Base-by-base conservation (phyloP, 1,140 invertebrate genomes). In the Phocides pigmalion region DNA sequence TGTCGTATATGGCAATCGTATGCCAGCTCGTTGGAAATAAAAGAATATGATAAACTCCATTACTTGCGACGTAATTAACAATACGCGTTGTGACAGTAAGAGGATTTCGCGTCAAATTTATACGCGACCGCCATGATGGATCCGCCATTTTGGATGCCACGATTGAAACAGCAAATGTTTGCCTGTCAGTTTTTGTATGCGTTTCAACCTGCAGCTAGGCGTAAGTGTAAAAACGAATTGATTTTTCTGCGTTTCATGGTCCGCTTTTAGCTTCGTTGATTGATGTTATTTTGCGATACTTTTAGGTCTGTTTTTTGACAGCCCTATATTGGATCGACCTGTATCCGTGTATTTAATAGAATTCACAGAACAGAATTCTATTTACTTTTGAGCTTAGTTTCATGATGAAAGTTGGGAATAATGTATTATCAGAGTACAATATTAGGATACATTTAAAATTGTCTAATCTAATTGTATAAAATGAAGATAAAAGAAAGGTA, bases 41-140 rank as follows among this genome's bases (percentile, higher is more conserved):
- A 59, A 28, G 41, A 14, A 59, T 46, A 16, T 35, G 14, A 42
- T 51, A 51, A 62, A 35, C 20, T 61, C 46, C 62, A 64, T 64
- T 59, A 66, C 49, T 61, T 66, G 15, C 22, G 14, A 37, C 37
- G 64, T 53, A 66, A 61, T 66, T 66, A 66, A 66, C 64, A 44
- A 61, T 73, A 68, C 64, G 64, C 53, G 50, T 37, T 67, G 66
- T 65, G 68, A 73, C 66, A 68, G 41, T 35, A 17, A 58, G 66
- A 68, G 66, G 66, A 72, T 72, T 74, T 68, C 58, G 51, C 64
- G 64, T 65, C 64, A 72, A 76, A 77, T 73, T 72, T 76, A 76
- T 74, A 69, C 68, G 53, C 65, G 63, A 58, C 69, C 64, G 63
- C 74, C 72, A 74, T 75, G 75, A 75, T 72, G 63, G 46, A 78